Conservation (phyloP, 2,888 invertebrate species). For the Pherbina coryleti region DNA sequence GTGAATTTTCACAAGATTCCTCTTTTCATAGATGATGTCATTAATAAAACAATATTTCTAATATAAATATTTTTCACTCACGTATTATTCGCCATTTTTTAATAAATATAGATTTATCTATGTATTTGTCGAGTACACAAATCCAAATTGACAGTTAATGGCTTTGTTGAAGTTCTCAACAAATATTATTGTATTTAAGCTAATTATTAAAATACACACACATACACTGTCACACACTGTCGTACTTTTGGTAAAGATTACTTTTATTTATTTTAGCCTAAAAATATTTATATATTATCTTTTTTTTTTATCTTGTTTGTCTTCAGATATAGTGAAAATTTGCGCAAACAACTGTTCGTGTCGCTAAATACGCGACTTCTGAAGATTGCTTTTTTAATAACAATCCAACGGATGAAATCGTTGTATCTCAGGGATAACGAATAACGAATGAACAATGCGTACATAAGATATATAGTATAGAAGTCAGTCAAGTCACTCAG, state of each 20-base stretch:
- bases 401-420: slow-evolving; percentile 4
- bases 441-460: background rate
- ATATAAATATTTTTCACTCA: slow-evolving; percentile 1
- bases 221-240: no score
- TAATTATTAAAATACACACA: background rate
- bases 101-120: background rate
- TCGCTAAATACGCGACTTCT: slow-evolving; percentile 18
- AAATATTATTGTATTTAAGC: background rate
- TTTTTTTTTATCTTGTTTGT: background rate
- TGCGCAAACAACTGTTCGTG: slow-evolving; percentile 15
- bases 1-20: no score
- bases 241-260: background rate
- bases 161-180: background rate
- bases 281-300: background rate
- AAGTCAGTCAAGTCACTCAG: background rate
- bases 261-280: background rate
- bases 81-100: slow-evolving; percentile 14
- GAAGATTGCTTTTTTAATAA: slow-evolving; percentile 14
- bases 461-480: background rate
- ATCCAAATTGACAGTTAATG: background rate
- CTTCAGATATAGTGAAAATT: background rate
- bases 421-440: background rate
- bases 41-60: background rate
- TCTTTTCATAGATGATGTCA: no score
- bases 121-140: background rate